Base-by-base conservation (phyloP, 2,888 invertebrate species). In the Opisthograptis luteolata region DNA sequence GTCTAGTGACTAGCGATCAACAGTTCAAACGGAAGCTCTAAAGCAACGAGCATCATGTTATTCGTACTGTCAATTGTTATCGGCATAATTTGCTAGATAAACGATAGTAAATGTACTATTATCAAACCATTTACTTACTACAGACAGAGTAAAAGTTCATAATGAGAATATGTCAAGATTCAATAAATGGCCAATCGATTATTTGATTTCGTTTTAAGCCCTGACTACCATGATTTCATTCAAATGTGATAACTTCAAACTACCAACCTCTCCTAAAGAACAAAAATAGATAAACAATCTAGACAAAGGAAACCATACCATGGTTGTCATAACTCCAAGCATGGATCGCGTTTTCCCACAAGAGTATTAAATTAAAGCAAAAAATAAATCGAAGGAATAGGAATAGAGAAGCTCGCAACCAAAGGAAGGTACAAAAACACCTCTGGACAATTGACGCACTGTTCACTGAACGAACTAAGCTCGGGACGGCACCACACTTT, bases 251-350 rank as follows among this genome's bases (percentile, higher is more conserved):
- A 62, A 66, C 52, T 62, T 62, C 60, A 62, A 80, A 70, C 87
- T 85, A 86, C 70, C 76, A 73, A 76, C 76, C 68, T 71, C 71
- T 74, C 77, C 82, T 79, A 82, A 77, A 76, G 77, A 81, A 73
- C 79, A 68, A 75, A 79, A 71, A 79, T 31, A 74, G 68, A 64
- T 68, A 80, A 76, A 70, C 76, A 84, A 81, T 80, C 76, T 84
- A 87, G 84, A 89, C 89, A 90, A 90, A 89, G 89, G 83, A 88
- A 89, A 89, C 89, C 89, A 89, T 90, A 90, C 89, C 89, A 90
- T 88, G 87, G 89, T 90, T 84, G 89, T 89, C 89, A 90, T 90
- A 85, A 87, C 89, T 89, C 89, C 89, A 84, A 90, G 89, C 89
- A 90, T 90, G 87, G 89, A 86, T 89, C 86, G 87, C 85, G 87